Base-by-base conservation (phyloP, 1,140 invertebrate species). In the Sminthurinus signatus region DNA sequence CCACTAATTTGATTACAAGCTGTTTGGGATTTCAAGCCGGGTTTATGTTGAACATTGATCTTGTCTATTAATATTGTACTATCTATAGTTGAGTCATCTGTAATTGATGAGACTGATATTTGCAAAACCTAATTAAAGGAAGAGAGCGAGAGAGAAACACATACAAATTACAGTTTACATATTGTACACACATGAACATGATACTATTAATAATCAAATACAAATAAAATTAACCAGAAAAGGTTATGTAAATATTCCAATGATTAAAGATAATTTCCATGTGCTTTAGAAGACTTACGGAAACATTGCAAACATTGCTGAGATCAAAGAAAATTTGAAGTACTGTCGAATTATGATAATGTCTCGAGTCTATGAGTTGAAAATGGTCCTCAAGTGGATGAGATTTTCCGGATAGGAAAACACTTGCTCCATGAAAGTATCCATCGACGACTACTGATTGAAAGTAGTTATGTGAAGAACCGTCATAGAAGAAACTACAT, bases 81-180 rank as follows among this genome's bases (percentile, higher is more conserved):
- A 14, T 29, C 27, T 14, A 8, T 27, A n/a, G 25, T 25, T 3
- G 50, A 25, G 28, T n/a, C n/a, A 14, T 29, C 27, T 14, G 5
- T 27, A n/a, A 27, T 25, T 3, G 50, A 25, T 5, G 14, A 27
- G 50, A 52, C 23, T 12, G 27, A 19, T 5, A 52, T 28, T 23
- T 28, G 50, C 14, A 52, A 23, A 4, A 52, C 50, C 50, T 52
- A n/a, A n/a, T n/a, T n/a, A n/a, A n/a, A n/a, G n/a, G 50, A 27
- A 52, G 23, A 28, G 10, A 28, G n/a, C 5, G 28, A 52, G 25
- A 28, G 23, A 27, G 10, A 19, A 52, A 28, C 50, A 28, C n/a
- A n/a, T n/a, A n/a, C n/a, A n/a, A n/a, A n/a, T n/a, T 48, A 14
- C 8, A 52, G 12, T 52, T 28, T 3, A 52, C 27, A 14, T 46